phyloP scores from a whole-genome alignment of 2,888 invertebrate genomes.

The Cheilosia vernalis region DNA sequence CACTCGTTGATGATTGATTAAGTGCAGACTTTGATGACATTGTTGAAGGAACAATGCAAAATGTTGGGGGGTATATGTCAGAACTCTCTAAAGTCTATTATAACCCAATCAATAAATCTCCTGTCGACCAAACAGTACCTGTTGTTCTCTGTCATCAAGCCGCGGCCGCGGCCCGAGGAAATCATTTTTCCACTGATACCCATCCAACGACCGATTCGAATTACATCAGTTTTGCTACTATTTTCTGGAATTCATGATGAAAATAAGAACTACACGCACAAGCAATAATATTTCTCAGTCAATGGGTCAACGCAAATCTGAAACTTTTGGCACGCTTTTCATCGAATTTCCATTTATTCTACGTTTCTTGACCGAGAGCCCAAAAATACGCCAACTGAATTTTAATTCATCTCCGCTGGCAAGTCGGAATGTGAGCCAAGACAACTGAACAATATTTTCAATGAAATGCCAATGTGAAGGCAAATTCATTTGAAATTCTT shows the following conservation, averaged over 20 bases:
- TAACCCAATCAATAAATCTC: no score
- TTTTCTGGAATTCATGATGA: neutral
- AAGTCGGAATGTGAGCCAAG: constrained; percentile 28
- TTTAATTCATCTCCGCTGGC: constrained; percentile 37
- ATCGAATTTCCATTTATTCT: constrained; percentile 46
- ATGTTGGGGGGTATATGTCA: no score
- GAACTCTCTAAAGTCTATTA: no score
- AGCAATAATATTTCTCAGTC: constrained; percentile 14
- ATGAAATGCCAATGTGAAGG: constrained; percentile 48
- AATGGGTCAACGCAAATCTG: constrained; percentile 50
- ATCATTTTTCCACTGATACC: no score
- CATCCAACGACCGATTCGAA: neutral
- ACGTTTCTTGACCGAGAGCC: constrained; percentile 58
- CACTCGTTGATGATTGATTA: constrained; percentile 3
- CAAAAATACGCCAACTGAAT: constrained; percentile 52
- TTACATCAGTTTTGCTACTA: neutral
- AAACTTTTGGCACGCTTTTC: constrained; percentile 69
- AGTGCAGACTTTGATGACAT: neutral
- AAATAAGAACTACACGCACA: neutral
- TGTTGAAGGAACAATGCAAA: neutral
- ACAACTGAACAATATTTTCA: constrained; percentile 23
- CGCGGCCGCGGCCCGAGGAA: no score
- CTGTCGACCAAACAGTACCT: no score
- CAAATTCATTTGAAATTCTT: constrained; percentile 16
- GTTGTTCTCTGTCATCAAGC: no score